Base-by-base conservation (phyloP, 2,797 vertebrate species). In the Neosalanx taihuensis region DNA sequence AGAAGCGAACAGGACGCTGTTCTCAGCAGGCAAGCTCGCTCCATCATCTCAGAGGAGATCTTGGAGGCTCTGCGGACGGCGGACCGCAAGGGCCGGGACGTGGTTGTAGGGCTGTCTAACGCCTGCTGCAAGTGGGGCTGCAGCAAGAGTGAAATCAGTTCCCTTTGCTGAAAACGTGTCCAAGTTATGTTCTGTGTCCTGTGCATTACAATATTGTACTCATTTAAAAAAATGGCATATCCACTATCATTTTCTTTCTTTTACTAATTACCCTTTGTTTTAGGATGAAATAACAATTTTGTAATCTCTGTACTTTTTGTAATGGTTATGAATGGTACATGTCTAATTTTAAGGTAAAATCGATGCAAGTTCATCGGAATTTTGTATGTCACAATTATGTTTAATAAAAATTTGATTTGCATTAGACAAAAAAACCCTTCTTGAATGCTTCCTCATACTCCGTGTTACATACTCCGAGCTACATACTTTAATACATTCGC, bases 81-180 rank as follows among this genome's bases (percentile, higher is more conserved):
- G 60, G 92, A 92, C 53, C 90, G 93, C 2, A 89, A 90, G 46
- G 90, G 91, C 30, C 89, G 93, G 0, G 94, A 95, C 10, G 89
- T 94, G 63, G 89, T 94, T 77, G 83, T 92, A 56, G 94, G 94
- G 5, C 88, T 97, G 71, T 93, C 93, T 74, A 94, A 91, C 0
- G 92, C 89, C 71, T 96, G 95, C 85, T 96, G 95, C 87, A 93
- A 93, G 74, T 94, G 91, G 93, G 94, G 95, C 2, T 96, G 95
- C 85, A 95, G 92, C 85, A 95, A 95, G 81, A 93, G 88, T 6
- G 93, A 96, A 76, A 94, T 96, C 81, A 95, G 95, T 86, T 93
- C 93, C 6, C 90, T 95, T 29, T 97, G 95, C 78, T 96, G 90
- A 92, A 62, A 77, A 69, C 3, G 30, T 0, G 33, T 20, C 66